Conservation (phyloP, 2,888 invertebrate species). For the Cosmopolites sordidus region DNA sequence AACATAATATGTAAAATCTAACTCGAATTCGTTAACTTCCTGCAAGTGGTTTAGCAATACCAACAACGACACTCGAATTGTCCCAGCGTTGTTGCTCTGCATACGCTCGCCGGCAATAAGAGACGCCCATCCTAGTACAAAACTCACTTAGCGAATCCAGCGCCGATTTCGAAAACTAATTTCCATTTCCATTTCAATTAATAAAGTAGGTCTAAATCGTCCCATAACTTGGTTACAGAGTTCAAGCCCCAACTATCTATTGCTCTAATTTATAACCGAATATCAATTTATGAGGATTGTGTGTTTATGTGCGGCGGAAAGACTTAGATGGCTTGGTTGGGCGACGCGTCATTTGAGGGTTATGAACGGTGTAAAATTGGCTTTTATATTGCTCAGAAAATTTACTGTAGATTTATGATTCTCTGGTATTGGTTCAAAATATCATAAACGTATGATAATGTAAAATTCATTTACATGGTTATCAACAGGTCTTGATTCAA, state of each 20-base stretch:
- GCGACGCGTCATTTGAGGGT: slow-evolving; percentile 2
- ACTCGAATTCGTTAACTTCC: too few relatives aligned
- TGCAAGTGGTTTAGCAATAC: too few relatives aligned
- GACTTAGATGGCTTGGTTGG: slow-evolving; percentile 1
- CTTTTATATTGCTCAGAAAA: neutral
- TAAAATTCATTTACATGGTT: too few relatives aligned
- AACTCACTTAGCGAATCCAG: slow-evolving; percentile 15
- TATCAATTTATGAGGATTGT: slow-evolving; percentile 9
- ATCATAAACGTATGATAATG: too few relatives aligned
- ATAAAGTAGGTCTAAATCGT: slow-evolving; percentile 5
- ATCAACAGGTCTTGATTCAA: too few relatives aligned
- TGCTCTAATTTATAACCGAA: slow-evolving; percentile 19
- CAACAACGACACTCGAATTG: too few relatives aligned
- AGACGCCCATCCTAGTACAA: neutral
- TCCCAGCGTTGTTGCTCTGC: too few relatives aligned
- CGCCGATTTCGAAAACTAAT: slow-evolving; percentile 14
- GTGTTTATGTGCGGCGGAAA: neutral
- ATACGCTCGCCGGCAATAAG: too few relatives aligned
- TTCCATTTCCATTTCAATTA: slow-evolving; percentile 20
- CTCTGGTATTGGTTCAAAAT: too few relatives aligned
- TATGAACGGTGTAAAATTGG: slow-evolving; percentile 11
- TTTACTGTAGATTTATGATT: too few relatives aligned
- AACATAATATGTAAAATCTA: too few relatives aligned
- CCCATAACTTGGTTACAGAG: slow-evolving; percentile 15
- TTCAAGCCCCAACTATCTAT: slow-evolving; percentile 15